Evolutionary conservation across 2,888 invertebrate genomes (phyloP), one percentile per base, ranked within the genome.

Genomic region (Hecatera dysodea): DNA sequence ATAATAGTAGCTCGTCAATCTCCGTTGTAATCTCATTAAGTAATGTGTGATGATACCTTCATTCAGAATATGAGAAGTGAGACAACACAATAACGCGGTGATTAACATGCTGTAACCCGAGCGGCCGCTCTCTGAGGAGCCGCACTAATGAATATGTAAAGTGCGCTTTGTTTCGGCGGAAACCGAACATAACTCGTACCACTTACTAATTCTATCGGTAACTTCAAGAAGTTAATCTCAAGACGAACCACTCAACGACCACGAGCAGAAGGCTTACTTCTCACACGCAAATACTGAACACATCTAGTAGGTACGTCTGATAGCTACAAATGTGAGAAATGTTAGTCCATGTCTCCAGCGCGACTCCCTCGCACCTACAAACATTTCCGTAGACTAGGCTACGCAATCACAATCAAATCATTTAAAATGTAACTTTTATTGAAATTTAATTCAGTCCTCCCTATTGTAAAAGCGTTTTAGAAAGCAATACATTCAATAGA

Each of bases 81-180:
- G 29, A 55, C 67, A 60, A 53, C 62, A 42, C 36, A 29, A 36
- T 48, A 39, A 33, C 44, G 36, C 29, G 8, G 27, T 36, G 33
- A 57, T 60, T 15, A 42, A 39, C 56, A 8, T 48, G 60, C 53
- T 17, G 48, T 50, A 5, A 48, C 17, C 44, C 44, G 52, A 39
- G 15, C 9, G 60, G 53, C n/a, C 50, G 72, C 57, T 27, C 22
- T 53, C 33, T 24, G 39, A 67, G 50, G 53, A 59, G 78, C 82
- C 67, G 50, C 53, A 1, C 55, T 67, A 27, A 83, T 83, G 44
- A 83, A 77, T 80, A 77, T 83, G 81, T 74, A 72, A 67, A 77
- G 44, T 83, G 59, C 36, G 67, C 57, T 57, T 52, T 67, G 81
- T 65, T 53, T 69, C 19, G 52, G 62, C 73, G 81, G 81, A 82